Conservation (phyloP, 1,140 invertebrate species). For the Bactericera cockerelli region DNA sequence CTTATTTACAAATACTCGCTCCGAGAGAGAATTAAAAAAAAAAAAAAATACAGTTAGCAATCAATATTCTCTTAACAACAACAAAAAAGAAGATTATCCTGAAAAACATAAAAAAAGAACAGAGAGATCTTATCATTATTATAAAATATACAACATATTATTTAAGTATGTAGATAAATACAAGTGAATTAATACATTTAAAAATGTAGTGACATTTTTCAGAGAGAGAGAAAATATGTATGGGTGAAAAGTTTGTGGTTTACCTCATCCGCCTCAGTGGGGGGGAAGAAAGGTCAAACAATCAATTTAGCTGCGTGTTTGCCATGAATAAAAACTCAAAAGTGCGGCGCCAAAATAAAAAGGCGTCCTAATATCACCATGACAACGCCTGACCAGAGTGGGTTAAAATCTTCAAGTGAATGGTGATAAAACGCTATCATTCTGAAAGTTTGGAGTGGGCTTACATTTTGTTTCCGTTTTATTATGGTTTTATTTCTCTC, state of each 20-base stretch:
- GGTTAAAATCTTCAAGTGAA: constrained; percentile 5
- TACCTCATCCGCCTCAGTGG: background rate
- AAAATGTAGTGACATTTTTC: background rate
- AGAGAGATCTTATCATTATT: background rate
- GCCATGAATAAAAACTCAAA: constrained; percentile 8
- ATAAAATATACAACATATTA: no score
- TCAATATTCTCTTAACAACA: background rate
- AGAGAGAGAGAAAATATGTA: background rate
- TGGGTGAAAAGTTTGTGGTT: background rate
- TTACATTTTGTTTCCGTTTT: background rate
- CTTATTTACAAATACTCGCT: no score
- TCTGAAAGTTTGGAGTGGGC: background rate
- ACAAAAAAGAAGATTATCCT: no score
- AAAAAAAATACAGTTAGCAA: no score
- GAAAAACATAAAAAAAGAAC: background rate
- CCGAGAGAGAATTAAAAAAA: no score
- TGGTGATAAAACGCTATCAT: constrained; percentile 3
- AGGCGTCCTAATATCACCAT: background rate
- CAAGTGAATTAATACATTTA: background rate
- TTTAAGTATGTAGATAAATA: no score
- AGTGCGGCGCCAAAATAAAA: constrained; percentile 7
- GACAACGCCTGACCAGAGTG: constrained; percentile 6
- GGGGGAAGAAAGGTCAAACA: background rate
- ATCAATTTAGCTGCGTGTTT: constrained; percentile 7
- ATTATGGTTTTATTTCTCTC: background rate